Evolutionary conservation across 92 coral and sea anemone genomes (phyloP), one percentile per base, ranked within the genome.

Genomic region (Umimayanthus chanpuru): DNA sequence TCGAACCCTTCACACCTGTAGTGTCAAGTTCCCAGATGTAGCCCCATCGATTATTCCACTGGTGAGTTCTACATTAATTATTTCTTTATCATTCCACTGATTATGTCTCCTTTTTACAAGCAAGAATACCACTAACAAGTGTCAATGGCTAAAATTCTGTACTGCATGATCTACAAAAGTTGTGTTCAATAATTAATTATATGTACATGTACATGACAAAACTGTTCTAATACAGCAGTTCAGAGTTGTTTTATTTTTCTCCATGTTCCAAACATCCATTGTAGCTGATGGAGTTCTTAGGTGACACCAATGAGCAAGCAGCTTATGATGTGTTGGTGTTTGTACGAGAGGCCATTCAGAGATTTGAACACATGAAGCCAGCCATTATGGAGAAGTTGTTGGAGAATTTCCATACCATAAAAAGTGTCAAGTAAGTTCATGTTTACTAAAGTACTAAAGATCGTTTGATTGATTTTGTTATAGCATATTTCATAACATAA

Each of bases 21-120:
- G 99, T 82, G 99, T 97, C 49, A 97, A 97, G 92, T 97, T 97
- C 91, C 99, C 99, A 74, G 99, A 97, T 93, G 98, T 97, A 12
- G 99, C 99, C 68, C 92, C 88, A 81, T 97, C 99, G 36, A 96
- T 97, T 84, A 98, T 97, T 9, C 99, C 99, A 10, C 91, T 97
- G 94, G 99, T 97, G 90, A 85, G 98, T 85, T 67, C 50, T 61
- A 4, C 26, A 21, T 61, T 3, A 61, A 20, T 2, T 11, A 20
- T 20, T 55, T 8, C 36, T 55, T 55, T 44, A 44, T 44, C 9
- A 44, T 44, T 44, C 4, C 9, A 44, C 49, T 44, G 49, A 32
- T 44, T 44, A 1, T 44, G 6, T 44, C 49, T 5, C 49, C 49
- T 44, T 5, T 44, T 44, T 44, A 44, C 4, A 44, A 44, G 9